Evolutionary conservation across 2,797 vertebrate species (phyloP).

Genomic region (Enteromius afrohamiltoni): DNA sequence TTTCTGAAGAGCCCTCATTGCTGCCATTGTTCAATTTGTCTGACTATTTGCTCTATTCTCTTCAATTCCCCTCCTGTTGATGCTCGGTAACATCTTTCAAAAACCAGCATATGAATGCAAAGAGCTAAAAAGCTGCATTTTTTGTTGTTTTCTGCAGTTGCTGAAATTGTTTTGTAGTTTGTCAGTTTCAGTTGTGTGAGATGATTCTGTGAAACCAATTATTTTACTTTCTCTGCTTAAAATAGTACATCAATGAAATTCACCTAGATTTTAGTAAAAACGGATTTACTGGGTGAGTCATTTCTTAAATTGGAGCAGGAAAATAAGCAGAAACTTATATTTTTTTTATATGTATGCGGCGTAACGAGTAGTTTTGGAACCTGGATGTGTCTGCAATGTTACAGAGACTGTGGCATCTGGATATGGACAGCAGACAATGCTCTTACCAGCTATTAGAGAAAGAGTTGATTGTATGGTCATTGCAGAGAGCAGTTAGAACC

Average conservation of each 20-base stretch:
- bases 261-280: neutral
- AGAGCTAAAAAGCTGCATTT: conserved; percentile 45
- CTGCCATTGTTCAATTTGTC: conserved; percentile 63
- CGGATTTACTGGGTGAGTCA: neutral
- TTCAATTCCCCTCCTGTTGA: conserved; percentile 51
- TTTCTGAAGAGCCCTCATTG: conserved; percentile 64
- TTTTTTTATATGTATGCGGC: neutral
- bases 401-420: conserved; percentile 42
- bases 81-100: conserved; percentile 50
- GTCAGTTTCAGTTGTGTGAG: neutral
- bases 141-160: conserved; percentile 1
- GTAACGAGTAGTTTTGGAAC: conserved; percentile 17
- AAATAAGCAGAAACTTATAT: neutral
- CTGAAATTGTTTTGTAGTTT: conserved; percentile 16
- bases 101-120: conserved; percentile 48
- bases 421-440: conserved; percentile 45
- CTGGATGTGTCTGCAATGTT: conserved; percentile 27
- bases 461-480: conserved; percentile 50
- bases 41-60: conserved; percentile 60
- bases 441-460: conserved; percentile 53
- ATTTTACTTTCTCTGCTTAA: neutral
- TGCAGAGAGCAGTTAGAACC: conserved; percentile 43
- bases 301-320: neutral
- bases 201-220: conserved; percentile 18
- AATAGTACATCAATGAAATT: neutral